Evolutionary conservation across 2,113 vertebrate species (phyloP).

Genomic region (Acanthisitta chloris): DNA sequence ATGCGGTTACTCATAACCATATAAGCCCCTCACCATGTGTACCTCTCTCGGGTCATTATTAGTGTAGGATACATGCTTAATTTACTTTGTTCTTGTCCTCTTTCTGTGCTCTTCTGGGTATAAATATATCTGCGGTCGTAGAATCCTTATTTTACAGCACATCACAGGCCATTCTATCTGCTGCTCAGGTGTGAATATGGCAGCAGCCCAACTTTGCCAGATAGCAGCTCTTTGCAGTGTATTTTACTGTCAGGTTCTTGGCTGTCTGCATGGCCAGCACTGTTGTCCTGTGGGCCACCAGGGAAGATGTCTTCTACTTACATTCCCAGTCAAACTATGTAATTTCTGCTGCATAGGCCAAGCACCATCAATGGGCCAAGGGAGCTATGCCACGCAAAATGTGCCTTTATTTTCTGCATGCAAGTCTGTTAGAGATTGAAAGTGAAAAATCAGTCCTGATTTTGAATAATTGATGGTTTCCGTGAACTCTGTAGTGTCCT

Average conservation of each 20-base stretch:
- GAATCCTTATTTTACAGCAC: not conserved
- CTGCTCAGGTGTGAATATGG: not conserved
- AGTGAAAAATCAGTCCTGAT: not conserved
- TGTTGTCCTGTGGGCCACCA: not conserved
- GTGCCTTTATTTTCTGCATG: not conserved
- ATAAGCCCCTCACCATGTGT: not conserved
- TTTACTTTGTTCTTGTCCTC: not conserved
- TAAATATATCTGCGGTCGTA: not conserved
- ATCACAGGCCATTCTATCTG: not conserved
- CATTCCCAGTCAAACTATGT: not conserved
- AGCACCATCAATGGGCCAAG: not conserved
- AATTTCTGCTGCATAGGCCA: not conserved
- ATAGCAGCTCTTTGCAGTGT: not conserved
- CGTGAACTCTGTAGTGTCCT: not conserved
- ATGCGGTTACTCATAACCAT: not conserved
- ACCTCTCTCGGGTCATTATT: fast-evolving
- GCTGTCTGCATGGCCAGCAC: not conserved
- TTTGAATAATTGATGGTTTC: not conserved
- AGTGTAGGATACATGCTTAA: not conserved
- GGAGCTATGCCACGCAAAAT: not conserved
- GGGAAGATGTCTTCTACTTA: not conserved
- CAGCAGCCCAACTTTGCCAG: not conserved
- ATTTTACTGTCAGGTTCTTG: not conserved
- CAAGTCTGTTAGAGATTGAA: not conserved
- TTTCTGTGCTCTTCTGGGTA: not conserved